Percentiles rank a stretch among this genome's conserved stretches.
Conservation (phyloP, 2,797 vertebrate genomes). For the Paramormyrops hopkinsi region DNA sequence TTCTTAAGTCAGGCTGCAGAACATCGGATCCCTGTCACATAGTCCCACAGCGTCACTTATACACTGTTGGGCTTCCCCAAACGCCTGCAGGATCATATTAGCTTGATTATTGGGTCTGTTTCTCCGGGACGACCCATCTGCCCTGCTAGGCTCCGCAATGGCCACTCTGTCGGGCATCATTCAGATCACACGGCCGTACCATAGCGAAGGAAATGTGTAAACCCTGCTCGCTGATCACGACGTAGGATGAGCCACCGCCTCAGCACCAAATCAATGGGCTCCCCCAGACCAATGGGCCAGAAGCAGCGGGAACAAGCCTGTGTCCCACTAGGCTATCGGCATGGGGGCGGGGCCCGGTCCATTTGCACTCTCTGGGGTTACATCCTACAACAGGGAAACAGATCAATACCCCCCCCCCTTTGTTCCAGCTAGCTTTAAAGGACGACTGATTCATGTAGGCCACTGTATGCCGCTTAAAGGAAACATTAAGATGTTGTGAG, state of each 20-base stretch:
- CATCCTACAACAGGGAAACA: background rate
- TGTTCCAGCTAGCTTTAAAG: background rate
- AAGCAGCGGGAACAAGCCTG: background rate
- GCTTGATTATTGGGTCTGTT: background rate
- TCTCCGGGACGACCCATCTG: background rate
- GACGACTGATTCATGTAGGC: background rate
- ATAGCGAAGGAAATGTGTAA: background rate
- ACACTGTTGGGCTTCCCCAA: background rate
- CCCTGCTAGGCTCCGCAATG: background rate
- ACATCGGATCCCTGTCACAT: background rate
- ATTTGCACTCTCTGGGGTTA: background rate
- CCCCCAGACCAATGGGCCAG: background rate
- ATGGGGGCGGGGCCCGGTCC: background rate
- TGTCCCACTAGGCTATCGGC: background rate
- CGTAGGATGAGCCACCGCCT: background rate
- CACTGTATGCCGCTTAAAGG: background rate
- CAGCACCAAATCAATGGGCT: background rate
- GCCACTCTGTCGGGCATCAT: background rate
- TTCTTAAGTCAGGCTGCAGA: background rate
- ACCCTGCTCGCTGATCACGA: background rate
- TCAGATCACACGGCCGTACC: background rate
- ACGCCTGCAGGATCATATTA: background rate
- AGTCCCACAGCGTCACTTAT: background rate
- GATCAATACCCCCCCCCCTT: background rate
- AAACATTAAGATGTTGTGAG: constrained; percentile 2